These are phyloP conservation scores for Notarius lentiginosus DNA, from an alignment of 2,113 vertebrate genomes.

Conservation along the genomic window DNA sequence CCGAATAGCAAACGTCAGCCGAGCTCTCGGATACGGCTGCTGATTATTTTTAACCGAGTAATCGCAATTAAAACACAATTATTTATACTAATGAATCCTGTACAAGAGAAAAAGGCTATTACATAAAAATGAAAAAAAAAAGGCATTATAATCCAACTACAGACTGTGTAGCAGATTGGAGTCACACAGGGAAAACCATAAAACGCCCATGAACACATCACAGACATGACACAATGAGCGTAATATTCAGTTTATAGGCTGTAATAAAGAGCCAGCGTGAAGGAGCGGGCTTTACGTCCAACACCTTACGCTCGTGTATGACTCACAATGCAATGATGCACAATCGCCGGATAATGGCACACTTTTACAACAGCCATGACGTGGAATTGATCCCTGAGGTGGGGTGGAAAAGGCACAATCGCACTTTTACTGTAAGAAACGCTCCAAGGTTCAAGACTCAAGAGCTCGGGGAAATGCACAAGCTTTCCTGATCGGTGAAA, in stretches of 20 bases:
- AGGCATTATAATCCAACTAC: neutral
- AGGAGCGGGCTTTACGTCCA: slow-evolving; percentile 25
- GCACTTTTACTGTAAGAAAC: neutral
- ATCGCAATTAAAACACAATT: neutral
- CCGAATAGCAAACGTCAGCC: neutral
- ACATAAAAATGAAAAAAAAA: neutral
- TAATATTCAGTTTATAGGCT: slow-evolving; percentile 32
- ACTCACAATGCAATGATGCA: slow-evolving; percentile 12
- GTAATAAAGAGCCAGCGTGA: slow-evolving; percentile 17
- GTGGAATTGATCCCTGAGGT: neutral
- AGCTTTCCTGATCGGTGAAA: neutral
- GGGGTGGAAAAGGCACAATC: neutral
- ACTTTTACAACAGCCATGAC: slow-evolving; percentile 1
- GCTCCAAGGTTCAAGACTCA: neutral
- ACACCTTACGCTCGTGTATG: slow-evolving; percentile 21
- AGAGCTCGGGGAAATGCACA: neutral
- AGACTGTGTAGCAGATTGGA: neutral
- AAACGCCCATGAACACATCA: slow-evolving; percentile 23
- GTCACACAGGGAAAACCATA: slow-evolving; percentile 3
- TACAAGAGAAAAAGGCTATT: neutral
- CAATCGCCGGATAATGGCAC: neutral
- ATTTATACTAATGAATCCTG: neutral
- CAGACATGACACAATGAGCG: slow-evolving; percentile 25
- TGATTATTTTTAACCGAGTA: neutral
- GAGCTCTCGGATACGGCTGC: neutral